Evolutionary conservation across 2,797 vertebrate genomes (phyloP).

Genomic region (Pangasius macronema): DNA sequence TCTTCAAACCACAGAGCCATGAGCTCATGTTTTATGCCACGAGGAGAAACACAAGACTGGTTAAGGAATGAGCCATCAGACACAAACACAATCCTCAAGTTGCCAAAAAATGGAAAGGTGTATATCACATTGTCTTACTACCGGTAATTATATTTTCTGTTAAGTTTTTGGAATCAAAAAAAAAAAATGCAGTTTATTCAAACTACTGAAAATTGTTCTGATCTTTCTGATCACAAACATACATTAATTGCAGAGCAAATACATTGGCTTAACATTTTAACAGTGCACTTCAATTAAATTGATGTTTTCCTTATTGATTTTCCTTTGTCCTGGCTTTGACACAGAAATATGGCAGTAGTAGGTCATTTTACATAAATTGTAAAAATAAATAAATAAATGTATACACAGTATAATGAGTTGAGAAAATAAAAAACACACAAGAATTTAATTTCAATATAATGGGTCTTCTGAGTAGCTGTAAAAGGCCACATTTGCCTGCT

Average conservation of each 20-base stretch:
- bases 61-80: conserved; percentile 22
- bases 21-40: conserved; percentile 19
- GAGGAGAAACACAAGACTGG: not conserved
- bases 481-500: not conserved
- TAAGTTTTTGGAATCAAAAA: no score
- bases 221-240: not conserved
- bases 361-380: not conserved
- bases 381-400: not conserved
- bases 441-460: not conserved
- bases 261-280: not conserved
- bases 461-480: not conserved
- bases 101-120: no score
- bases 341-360: not conserved
- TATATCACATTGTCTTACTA: no score
- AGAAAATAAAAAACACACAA: not conserved
- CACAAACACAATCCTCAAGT: conserved; percentile 33
- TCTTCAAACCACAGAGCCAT: conserved; percentile 15
- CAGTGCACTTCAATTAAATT: not conserved
- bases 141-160: no score
- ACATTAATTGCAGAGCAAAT: not conserved
- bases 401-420: not conserved
- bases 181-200: not conserved
- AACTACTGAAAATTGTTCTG: not conserved
- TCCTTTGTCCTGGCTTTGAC: not conserved
- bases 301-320: not conserved